These are phyloP conservation scores for Muscicapa comitata DNA, from an alignment of 2,797 vertebrate species.

Conservation along the genomic window DNA sequence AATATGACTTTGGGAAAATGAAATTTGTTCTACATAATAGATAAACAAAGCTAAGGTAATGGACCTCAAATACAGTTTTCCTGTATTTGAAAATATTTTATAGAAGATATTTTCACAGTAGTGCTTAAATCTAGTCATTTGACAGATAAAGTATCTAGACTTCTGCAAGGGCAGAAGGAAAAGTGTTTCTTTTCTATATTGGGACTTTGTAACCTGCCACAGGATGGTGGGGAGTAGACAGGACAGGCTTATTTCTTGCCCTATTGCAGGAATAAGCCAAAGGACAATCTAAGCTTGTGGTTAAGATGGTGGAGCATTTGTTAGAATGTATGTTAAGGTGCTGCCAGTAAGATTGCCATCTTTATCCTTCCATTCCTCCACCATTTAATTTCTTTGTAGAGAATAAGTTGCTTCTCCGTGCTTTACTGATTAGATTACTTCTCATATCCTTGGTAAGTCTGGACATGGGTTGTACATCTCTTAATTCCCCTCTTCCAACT, in stretches of 20 bases:
- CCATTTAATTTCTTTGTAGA: not conserved
- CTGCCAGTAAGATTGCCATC: not conserved
- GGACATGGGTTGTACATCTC: not conserved
- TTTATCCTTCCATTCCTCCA: not conserved
- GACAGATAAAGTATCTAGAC: not conserved
- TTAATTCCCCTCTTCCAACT: not conserved
- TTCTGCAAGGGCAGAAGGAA: not conserved
- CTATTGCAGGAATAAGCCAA: not conserved
- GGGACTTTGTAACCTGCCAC: not conserved
- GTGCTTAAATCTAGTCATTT: not conserved
- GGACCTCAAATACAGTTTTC: not conserved
- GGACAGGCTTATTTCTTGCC: not conserved
- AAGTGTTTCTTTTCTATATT: not conserved
- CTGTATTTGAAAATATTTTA: not conserved
- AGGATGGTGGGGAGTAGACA: not conserved
- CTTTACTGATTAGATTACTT: not conserved
- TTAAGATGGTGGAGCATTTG: not conserved
- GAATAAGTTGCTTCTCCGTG: not conserved
- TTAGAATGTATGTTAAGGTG: not conserved
- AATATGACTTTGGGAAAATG: not conserved
- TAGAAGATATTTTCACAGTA: not conserved
- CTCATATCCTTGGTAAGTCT: not conserved
- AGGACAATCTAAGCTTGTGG: not conserved
- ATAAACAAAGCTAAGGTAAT: not conserved
- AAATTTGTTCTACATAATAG: not conserved